phyloP scores from a whole-genome alignment of 2,113 vertebrate genomes.

The Cinclus mexicanus region DNA sequence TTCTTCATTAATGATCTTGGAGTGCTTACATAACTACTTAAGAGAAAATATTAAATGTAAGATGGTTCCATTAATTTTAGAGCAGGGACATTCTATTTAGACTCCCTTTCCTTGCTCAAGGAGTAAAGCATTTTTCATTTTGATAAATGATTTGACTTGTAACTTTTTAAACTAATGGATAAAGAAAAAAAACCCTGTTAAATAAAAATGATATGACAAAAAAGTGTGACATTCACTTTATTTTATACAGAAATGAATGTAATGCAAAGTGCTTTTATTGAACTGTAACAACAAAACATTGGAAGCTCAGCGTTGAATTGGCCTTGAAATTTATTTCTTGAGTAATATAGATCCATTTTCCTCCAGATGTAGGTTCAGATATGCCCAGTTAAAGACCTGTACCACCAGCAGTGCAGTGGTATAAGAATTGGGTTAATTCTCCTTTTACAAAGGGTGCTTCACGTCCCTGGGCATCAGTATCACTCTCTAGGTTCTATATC shows the following conservation, averaged over 20 bases:
- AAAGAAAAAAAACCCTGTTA: constrained; percentile 17
- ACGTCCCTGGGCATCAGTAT: neutral
- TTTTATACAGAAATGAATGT: constrained; percentile 59
- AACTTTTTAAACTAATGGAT: constrained; percentile 72
- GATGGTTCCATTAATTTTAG: constrained; percentile 67
- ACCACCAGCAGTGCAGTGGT: neutral
- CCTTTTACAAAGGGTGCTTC: neutral
- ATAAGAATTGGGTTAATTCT: neutral
- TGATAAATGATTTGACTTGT: constrained; percentile 66
- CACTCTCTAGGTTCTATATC: neutral
- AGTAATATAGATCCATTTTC: neutral
- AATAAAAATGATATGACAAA: constrained; percentile 76
- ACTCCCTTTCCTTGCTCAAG: constrained; percentile 53
- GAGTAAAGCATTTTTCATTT: constrained; percentile 67
- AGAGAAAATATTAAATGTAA: constrained; percentile 61
- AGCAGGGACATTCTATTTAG: constrained; percentile 56
- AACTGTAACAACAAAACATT: constrained; percentile 19
- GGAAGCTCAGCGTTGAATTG: constrained; percentile 23
- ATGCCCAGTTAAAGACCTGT: neutral
- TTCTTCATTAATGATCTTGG: constrained; percentile 55
- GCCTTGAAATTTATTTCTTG: neutral
- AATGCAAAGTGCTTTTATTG: constrained; percentile 41
- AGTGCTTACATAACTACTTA: constrained; percentile 59
- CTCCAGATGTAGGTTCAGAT: neutral
- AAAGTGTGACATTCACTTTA: constrained; percentile 69